phyloP scores from a whole-genome alignment of 1,140 invertebrate genomes.

The Bombus polaris region DNA sequence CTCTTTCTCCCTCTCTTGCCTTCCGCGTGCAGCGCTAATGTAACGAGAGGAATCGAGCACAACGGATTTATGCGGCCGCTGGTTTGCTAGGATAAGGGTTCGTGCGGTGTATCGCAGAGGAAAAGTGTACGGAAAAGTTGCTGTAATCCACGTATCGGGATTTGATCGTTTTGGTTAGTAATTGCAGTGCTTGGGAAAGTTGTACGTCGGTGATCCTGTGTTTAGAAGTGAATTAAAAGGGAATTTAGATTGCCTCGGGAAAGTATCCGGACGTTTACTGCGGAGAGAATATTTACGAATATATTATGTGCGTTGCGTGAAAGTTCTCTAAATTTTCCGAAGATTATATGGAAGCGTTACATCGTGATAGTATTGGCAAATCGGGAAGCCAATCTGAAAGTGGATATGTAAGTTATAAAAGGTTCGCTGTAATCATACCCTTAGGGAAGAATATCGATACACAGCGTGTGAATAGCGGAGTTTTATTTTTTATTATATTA shows the following conservation, averaged over 20 bases:
- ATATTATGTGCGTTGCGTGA: no score
- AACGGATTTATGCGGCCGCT: constrained; percentile 8
- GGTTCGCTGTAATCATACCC: no score
- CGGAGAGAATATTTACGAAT: no score
- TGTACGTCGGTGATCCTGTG: neutral
- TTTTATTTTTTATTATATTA: no score
- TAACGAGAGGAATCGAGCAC: constrained; percentile 20
- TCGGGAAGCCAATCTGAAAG: no score
- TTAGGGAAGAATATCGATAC: no score
- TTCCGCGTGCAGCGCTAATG: constrained; percentile 6
- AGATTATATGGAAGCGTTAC: no score
- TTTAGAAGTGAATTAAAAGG: neutral
- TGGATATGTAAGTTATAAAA: no score
- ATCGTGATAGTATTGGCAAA: no score
- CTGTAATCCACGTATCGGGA: neutral
- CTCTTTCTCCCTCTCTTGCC: neutral
- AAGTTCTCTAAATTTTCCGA: no score
- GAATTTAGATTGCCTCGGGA: neutral
- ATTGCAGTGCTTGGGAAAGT: neutral
- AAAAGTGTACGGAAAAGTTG: neutral
- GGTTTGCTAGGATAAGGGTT: no score
- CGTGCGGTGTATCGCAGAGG: neutral
- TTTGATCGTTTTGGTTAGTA: neutral
- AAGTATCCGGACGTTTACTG: neutral
- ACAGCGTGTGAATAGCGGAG: no score